These are phyloP conservation scores for Myrmophylax atrothorax DNA, from an alignment of 2,113 vertebrate species.

Conservation along the genomic window DNA sequence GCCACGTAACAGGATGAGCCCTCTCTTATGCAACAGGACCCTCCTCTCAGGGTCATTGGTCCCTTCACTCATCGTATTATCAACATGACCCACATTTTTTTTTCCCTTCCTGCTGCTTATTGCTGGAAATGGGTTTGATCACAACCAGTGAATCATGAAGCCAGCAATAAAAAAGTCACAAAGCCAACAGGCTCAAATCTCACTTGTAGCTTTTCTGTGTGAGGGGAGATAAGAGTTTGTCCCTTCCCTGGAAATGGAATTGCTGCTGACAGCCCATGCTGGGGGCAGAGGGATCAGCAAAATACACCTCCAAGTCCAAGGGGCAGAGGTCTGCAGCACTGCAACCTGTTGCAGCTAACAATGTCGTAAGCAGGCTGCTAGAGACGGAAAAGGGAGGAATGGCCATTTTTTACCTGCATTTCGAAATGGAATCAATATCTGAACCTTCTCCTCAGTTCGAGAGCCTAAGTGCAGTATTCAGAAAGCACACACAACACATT, in stretches of 20 bases:
- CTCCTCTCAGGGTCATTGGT: background rate
- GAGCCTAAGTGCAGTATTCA: background rate
- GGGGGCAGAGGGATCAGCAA: background rate
- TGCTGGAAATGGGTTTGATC: conserved; percentile 44
- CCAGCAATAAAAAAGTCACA: background rate
- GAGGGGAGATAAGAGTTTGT: background rate
- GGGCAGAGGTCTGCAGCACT: background rate
- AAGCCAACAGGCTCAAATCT: background rate
- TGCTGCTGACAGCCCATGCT: background rate
- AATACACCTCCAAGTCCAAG: background rate
- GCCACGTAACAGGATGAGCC: background rate
- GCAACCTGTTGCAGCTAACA: background rate
- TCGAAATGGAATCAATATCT: background rate
- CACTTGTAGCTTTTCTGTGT: background rate
- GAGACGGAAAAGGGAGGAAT: background rate
- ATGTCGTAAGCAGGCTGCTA: background rate
- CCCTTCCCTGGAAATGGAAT: background rate
- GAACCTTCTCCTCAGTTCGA: background rate
- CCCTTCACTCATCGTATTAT: background rate
- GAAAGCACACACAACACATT: background rate
- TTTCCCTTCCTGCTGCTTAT: background rate
- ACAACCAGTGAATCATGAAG: conserved; percentile 25
- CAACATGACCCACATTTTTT: background rate
- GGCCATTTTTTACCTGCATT: background rate
- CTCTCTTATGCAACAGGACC: background rate